Conservation (phyloP, 2,113 vertebrate species). For the Urocynchramus pylzowi region DNA sequence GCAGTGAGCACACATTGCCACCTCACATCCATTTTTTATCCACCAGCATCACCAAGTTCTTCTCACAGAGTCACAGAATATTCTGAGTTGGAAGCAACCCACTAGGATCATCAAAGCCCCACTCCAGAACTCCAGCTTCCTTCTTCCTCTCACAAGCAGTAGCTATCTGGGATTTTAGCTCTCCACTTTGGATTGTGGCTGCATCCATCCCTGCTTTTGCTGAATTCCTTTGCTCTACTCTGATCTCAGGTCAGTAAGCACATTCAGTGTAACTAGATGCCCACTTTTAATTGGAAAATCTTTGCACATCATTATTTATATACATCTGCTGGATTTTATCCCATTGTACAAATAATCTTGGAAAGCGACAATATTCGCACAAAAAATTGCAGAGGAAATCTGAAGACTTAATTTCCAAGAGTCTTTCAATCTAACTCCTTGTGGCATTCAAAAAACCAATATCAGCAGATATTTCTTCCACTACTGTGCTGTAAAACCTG, state of each 20-base stretch:
- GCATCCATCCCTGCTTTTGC: neutral
- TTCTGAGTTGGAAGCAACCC: neutral
- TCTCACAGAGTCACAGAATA: neutral
- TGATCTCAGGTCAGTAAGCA: neutral
- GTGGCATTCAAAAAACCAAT: neutral
- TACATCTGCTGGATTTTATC: neutral
- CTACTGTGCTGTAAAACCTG: neutral
- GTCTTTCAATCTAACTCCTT: neutral
- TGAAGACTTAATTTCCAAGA: neutral
- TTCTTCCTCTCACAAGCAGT: neutral
- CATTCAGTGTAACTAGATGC: neutral
- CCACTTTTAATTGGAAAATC: neutral
- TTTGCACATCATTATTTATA: neutral
- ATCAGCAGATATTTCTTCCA: neutral
- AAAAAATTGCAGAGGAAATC: neutral
- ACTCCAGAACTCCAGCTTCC: accelerated
- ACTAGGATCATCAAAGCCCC: neutral
- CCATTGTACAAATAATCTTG: neutral
- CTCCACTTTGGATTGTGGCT: neutral
- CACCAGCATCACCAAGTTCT: neutral
- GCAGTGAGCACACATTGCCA: neutral
- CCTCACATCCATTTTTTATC: neutral
- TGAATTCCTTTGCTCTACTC: neutral
- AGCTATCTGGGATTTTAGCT: neutral
- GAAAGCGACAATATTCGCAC: neutral